Evolutionary conservation across 2,797 vertebrate species (phyloP), one percentile per base, ranked within the genome.

Genomic region (Etheostoma nigrum): DNA sequence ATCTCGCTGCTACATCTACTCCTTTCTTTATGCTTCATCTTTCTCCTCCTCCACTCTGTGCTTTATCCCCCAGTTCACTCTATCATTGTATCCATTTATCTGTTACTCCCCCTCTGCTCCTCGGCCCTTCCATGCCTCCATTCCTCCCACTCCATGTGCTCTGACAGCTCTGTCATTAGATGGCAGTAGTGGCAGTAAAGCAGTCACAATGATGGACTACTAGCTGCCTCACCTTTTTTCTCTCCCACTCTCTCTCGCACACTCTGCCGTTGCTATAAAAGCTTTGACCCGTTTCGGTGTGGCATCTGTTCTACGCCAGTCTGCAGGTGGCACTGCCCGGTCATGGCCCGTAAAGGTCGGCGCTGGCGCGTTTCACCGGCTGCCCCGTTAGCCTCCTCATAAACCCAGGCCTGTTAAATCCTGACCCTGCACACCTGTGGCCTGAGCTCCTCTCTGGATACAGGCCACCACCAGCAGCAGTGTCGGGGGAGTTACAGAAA

Each of bases 131-230:
- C 78, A 82, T 90, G 84, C 78, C 82, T 86, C 84, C 77, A 81
- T 89, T 76, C 85, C 89, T 90, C 86, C 85, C 74, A 84, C 90
- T 89, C 77, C 82, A 72, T 85, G 83, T 62, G 82, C 87, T 78
- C 92, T 91, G 91, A 93, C 93, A 90, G 91, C 89, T 90, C 91
- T 92, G 90, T 93, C 92, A 93, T 93, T 93, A 93, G 89, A 91
- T 91, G 90, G 91, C 92, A 90, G 91, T 83, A 87, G 89, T 59
- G 14, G 89, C 93, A 92, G 93, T 94, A 94, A 93, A 95, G 91
- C 89, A 92, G 90, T 91, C 91, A 91, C 87, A 72, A 87, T 94
- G 92, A 94, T 94, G 88, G 87, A 94, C 86, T 88, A 51, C 89
- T 60, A 27, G 80, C 81, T 89, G 81, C 27, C 84, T 92, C 80